phyloP scores from a whole-genome alignment of 1,140 invertebrate genomes.

The Ceratosolen solmsi region DNA sequence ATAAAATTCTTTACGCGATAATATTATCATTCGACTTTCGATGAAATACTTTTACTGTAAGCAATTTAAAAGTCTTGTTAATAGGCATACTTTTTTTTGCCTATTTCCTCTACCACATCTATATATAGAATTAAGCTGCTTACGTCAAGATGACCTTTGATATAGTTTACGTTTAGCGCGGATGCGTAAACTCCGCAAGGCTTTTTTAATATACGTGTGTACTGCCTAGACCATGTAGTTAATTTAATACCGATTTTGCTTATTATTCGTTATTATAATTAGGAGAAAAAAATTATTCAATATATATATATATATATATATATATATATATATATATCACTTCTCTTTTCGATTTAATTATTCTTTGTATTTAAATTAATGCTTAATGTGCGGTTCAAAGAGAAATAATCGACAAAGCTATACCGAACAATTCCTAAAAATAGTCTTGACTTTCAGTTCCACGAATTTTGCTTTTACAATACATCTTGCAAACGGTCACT shows the following conservation, averaged over 20 bases:
- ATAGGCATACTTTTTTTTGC: neutral
- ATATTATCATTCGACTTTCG: neutral
- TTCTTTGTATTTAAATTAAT: no score
- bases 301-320: no score
- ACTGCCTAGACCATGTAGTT: neutral
- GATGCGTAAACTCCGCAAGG: neutral
- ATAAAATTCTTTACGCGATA: neutral
- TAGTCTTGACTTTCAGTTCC: no score
- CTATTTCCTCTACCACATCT: neutral
- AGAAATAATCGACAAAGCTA: no score
- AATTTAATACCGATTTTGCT: neutral
- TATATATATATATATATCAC: no score
- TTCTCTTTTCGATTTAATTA: no score
- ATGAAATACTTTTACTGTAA: neutral
- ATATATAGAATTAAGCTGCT: neutral
- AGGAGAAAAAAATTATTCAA: no score
- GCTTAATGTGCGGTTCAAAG: no score
- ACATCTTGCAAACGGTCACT: no score
- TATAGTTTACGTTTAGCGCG: slow-evolving; percentile 22
- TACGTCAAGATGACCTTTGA: slow-evolving; percentile 30
- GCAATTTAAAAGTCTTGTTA: neutral
- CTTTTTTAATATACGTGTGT: neutral
- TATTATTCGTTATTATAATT: no score
- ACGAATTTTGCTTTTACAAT: no score
- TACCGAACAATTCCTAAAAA: no score